phyloP scores from a whole-genome alignment of 2,113 vertebrate species.

The Phaethornis superciliosus region DNA sequence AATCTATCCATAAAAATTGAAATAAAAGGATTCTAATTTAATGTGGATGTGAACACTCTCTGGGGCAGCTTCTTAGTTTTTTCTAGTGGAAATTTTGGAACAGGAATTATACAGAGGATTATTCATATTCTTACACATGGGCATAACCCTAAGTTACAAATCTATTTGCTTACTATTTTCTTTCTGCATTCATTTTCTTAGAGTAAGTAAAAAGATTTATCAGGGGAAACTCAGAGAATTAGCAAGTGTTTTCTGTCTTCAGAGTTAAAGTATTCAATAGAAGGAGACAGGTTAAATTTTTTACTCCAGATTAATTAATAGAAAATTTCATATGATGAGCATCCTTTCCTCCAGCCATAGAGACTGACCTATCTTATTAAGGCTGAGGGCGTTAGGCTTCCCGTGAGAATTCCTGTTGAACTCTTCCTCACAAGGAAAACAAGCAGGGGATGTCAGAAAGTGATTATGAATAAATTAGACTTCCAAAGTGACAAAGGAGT shows the following conservation, averaged over 20 bases:
- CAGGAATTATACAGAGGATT: neutral
- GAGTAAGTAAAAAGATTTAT: neutral
- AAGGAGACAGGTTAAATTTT: neutral
- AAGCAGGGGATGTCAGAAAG: neutral
- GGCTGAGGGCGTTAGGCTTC: neutral
- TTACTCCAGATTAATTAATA: neutral
- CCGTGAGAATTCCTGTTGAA: neutral
- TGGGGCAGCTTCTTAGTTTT: neutral
- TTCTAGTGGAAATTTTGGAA: neutral
- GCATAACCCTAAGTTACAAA: neutral
- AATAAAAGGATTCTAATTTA: neutral
- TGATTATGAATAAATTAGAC: neutral
- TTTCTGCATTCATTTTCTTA: neutral
- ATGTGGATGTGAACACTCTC: neutral
- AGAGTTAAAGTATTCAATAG: neutral
- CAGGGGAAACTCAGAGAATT: neutral
- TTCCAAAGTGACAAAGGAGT: neutral
- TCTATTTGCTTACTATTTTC: neutral
- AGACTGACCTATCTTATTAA: neutral
- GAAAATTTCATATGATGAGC: neutral
- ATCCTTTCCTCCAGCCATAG: neutral
- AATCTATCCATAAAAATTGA: neutral
- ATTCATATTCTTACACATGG: neutral
- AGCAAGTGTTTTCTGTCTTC: neutral
- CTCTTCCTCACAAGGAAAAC: neutral